Evolutionary conservation across 2,888 invertebrate species (phyloP), one percentile per base, ranked within the genome.

Genomic region (Lycocerus yunnanus): DNA sequence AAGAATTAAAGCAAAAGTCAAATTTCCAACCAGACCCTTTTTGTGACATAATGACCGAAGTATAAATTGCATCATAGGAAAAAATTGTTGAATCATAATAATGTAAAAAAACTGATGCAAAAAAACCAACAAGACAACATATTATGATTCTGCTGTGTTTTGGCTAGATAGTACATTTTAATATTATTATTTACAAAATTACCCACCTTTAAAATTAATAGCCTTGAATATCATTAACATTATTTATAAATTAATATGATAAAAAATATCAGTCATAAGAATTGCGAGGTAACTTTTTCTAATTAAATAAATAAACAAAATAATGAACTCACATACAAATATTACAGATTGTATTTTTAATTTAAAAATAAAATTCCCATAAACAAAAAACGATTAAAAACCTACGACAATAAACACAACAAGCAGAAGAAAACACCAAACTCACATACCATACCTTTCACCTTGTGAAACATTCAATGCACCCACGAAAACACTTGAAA

Each of bases 381-480:
- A 27, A 24, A 24, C 5, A 43, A 43, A 43, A 43, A n/a, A 43
- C 43, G n/a, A n/a, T 43, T 6, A 43, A 43, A 43, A n/a, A 43
- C n/a, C n/a, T 20, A 18, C 13, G 8, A 20, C 61, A 20, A 63
- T 11, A 63, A 63, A 63, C 61, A 58, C 15, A 24, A 14, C 13
- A 73, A 43, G 43, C 43, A 43, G 5, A 43, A 43, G n/a, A 75
- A 76, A 74, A 71, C 61, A 73, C 76, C 58, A 20, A 63, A 73
- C 43, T 75, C 69, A 6, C 43, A 43, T 69, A 76, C 69, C 72
- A 71, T 71, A 63, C 27, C 66, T 73, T 76, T 63, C 61, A 63
- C 61, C 61, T 63, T 63, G 18, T 18, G 10, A 63, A 63, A 63
- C 61, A 14, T 16, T 18, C 18, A 63, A 63, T 63, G 16, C 61